These are phyloP conservation scores for Venustoraphidia nigricollis DNA, from an alignment of 2,888 invertebrate genomes.

Conservation along the genomic window DNA sequence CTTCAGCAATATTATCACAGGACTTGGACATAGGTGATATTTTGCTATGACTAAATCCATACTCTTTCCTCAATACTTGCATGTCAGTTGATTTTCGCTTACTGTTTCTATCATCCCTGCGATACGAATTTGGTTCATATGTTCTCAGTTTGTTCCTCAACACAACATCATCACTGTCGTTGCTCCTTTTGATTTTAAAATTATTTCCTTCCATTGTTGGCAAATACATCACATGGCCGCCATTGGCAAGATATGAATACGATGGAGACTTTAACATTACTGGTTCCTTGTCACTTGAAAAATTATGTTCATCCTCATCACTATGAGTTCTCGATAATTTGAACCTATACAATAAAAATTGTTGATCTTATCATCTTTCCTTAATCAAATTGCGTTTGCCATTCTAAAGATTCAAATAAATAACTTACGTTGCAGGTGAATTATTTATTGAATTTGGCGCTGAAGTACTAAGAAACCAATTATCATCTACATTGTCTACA, in stretches of 20 bases:
- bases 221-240: slow-evolving; percentile 68
- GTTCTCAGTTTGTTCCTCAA: slow-evolving; percentile 1
- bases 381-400: not conserved
- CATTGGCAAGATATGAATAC: slow-evolving; percentile 43
- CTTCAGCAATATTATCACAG: slow-evolving; percentile 28
- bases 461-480: slow-evolving; percentile 71
- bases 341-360: not conserved
- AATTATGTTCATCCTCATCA: slow-evolving; percentile 9
- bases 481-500: slow-evolving; percentile 33
- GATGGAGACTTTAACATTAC: slow-evolving; percentile 13
- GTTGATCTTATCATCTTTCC: not conserved
- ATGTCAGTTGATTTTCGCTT: slow-evolving; percentile 4
- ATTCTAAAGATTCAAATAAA: not conserved
- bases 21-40: slow-evolving; percentile 27
- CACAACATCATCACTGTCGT: not conserved
- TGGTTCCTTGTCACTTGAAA: slow-evolving; percentile 2
- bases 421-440: slow-evolving; percentile 1
- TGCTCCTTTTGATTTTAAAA: too few species aligned
- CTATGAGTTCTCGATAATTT: slow-evolving; percentile 4
- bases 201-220: slow-evolving; percentile 3
- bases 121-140: not conserved
- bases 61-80: slow-evolving; percentile 1
- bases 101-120: not conserved
- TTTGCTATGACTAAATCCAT: slow-evolving; percentile 5
- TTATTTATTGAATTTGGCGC: slow-evolving; percentile 58